Evolutionary conservation across 2,888 invertebrate genomes (phyloP).

Genomic region (Platynereis dumerilii): DNA sequence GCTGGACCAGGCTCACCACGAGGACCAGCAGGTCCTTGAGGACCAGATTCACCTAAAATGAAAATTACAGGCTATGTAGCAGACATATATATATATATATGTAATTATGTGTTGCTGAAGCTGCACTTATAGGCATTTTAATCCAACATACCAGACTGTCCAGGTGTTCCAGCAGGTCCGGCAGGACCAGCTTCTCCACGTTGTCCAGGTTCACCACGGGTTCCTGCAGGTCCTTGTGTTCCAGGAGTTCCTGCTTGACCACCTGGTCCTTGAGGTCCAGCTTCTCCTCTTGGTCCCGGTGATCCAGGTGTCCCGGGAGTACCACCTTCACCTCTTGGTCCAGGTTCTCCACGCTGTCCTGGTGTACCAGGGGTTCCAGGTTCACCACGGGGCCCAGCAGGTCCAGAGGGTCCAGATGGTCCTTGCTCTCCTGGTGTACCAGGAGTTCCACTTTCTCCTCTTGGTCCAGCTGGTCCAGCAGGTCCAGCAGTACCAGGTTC

Average conservation of each 20-base stretch:
- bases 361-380: constrained; percentile 22
- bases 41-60: constrained; percentile 2
- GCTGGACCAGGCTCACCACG: constrained; percentile 20
- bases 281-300: constrained; percentile 21
- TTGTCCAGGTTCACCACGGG: constrained; percentile 21
- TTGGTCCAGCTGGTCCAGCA: constrained; percentile 25
- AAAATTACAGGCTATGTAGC: too few relatives aligned
- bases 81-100: too few relatives aligned
- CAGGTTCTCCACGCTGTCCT: constrained; percentile 21
- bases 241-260: constrained; percentile 37
- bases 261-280: constrained; percentile 33
- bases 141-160: constrained; percentile 21
- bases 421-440: constrained; percentile 27
- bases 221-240: constrained; percentile 28
- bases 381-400: constrained; percentile 28
- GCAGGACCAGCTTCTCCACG: constrained; percentile 16
- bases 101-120: too few relatives aligned
- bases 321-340: constrained; percentile 5
- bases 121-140: too few relatives aligned
- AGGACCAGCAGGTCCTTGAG: constrained; percentile 18
- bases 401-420: constrained; percentile 33
- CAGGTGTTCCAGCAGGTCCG: constrained; percentile 20
- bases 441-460: constrained; percentile 21
- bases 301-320: constrained; percentile 20
- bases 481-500: constrained; percentile 8